Evolutionary conservation across 2,888 invertebrate genomes (phyloP).

Genomic region (Hetaerina titia): DNA sequence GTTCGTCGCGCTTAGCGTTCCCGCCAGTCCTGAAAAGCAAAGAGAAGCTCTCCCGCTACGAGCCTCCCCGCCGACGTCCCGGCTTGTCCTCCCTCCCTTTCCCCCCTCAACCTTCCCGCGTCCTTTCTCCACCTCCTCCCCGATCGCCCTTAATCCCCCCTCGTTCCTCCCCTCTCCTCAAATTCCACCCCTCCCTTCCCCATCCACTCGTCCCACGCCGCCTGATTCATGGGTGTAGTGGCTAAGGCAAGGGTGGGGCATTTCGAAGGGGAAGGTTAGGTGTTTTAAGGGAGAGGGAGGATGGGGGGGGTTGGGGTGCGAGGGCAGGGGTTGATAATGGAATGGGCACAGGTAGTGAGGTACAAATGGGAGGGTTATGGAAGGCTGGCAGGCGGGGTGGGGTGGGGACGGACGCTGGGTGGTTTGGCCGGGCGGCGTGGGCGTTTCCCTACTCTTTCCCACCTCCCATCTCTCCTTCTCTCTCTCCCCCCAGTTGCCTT

Average conservation of each 20-base stretch:
- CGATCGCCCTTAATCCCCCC: neutral
- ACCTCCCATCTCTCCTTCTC: neutral
- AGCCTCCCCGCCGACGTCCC: neutral
- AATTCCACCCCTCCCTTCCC: neutral
- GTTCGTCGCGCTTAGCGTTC: neutral
- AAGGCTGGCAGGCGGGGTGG: neutral
- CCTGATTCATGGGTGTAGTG: neutral
- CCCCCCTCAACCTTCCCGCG: neutral
- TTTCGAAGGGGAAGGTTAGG: neutral
- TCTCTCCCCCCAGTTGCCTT: neutral
- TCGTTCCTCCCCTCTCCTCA: neutral
- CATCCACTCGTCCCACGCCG: neutral
- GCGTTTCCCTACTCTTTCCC: neutral
- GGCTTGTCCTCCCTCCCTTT: neutral
- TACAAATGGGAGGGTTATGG: neutral
- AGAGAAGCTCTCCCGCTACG: too few species aligned
- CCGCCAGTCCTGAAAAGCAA: slow-evolving; percentile 3
- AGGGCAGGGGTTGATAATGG: neutral
- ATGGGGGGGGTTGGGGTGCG: neutral
- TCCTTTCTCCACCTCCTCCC: neutral
- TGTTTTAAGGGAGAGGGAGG: neutral
- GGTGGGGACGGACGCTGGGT: neutral
- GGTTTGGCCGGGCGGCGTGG: neutral
- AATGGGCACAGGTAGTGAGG: neutral
- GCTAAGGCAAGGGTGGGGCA: neutral